Conservation (phyloP, 2,888 invertebrate species). For the Temnothorax ravouxi region DNA sequence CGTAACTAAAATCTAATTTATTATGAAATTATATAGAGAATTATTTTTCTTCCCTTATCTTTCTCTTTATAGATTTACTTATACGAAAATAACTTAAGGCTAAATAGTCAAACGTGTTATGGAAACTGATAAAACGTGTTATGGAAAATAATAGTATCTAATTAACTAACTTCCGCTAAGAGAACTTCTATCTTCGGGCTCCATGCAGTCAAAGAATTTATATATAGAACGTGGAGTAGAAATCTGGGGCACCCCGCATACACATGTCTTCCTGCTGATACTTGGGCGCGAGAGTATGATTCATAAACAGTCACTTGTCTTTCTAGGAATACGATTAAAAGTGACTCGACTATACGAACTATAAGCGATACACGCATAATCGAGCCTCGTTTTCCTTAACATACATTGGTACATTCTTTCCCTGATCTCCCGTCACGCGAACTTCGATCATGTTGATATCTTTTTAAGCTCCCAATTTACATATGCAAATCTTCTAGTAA, state of each 20-base stretch:
- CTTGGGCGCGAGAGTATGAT: conserved; percentile 17
- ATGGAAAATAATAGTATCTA: conserved; percentile 9
- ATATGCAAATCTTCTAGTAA: conserved; percentile 64
- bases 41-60: background rate
- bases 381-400: conserved; percentile 3
- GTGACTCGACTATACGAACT: conserved; percentile 22
- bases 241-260: conserved; percentile 10
- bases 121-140: conserved; percentile 13
- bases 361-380: conserved; percentile 11
- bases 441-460: conserved; percentile 26
- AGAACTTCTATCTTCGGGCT: background rate
- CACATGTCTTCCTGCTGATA: background rate
- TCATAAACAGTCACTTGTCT: conserved; percentile 23
- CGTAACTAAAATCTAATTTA: background rate
- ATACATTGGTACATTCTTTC: conserved; percentile 1
- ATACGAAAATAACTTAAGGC: background rate
- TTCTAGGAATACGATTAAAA: conserved; percentile 38
- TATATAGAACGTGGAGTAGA: background rate
- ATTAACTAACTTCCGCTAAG: conserved; percentile 27
- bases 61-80: background rate
- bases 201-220: background rate
- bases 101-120: conserved; percentile 20
- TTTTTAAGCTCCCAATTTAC: conserved; percentile 61
- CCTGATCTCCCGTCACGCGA: conserved; percentile 37
- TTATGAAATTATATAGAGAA: conserved; percentile 14